Evolutionary conservation across 2,797 vertebrate genomes (phyloP), one percentile per base, ranked within the genome.

Genomic region (Aplochiton taeniatus): DNA sequence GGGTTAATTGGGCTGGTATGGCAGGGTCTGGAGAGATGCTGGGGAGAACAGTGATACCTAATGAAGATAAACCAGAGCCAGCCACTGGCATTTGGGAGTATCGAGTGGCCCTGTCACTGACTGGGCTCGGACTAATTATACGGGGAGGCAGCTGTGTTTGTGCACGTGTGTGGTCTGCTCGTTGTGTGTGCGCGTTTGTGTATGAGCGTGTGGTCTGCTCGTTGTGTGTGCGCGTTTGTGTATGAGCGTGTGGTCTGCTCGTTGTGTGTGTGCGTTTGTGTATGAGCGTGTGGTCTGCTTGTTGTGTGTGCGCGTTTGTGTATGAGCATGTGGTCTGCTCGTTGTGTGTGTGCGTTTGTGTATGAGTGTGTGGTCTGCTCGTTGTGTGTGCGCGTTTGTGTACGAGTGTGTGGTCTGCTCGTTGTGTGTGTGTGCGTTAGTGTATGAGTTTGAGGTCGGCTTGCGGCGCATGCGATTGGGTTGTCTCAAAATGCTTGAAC

Each of bases 11-110:
- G 67, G 68, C 11, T 72, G 60, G 57, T 50, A 65, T 14, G 71
- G 68, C 53, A 14, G 65, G 14, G 31, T 58, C 51, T 12, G 57
- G 57, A n/a, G 9, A 17, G 9, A 45, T 8, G 59, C 54, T 55
- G 53, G 54, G 63, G 69, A 82, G 58, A 69, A 53, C 63, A 68
- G 54, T 0, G 16, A 74, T 72, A 67, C 69, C 60, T 76, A 74
- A 83, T 75, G 72, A 85, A 82, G 74, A 87, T 71, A 80, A 86
- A 83, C 58, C 73, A 58, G 60, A 50, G 67, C 58, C 51, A 63
- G 52, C 59, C 56, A 56, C 42, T 53, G 55, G 52, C 72, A 70
- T 72, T 73, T 46, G 71, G 54, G 73, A 63, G 75, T 81, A 85
- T 85, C 62, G 1, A 69, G 77, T 82, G 65, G 61, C 74, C 56